Percentiles rank a stretch among this genome's conserved stretches.
phyloP scores from a whole-genome alignment of 2,797 vertebrate species.

The Cossypha niveicapilla region DNA sequence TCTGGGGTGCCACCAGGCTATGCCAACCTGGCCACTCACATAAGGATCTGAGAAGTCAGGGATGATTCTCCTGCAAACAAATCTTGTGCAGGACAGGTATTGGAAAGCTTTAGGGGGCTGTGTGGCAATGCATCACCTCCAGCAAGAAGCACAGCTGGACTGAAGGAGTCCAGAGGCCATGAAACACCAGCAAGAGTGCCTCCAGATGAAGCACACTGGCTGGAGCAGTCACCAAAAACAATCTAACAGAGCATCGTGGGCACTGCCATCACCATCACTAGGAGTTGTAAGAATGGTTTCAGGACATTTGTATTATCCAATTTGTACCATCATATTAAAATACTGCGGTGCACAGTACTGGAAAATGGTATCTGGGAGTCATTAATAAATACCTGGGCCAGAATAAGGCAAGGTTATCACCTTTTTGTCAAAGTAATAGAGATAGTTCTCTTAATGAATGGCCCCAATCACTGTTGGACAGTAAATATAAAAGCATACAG shows the following conservation, averaged over 20 bases:
- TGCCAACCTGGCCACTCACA: not conserved
- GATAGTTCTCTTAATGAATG: constrained; percentile 55
- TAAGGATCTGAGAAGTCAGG: not conserved
- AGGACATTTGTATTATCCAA: constrained; percentile 38
- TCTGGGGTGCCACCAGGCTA: not conserved
- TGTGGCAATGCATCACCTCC: not conserved
- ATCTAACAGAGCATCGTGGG: not conserved
- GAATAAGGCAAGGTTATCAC: constrained; percentile 48
- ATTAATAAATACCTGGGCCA: constrained; percentile 48
- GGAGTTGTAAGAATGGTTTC: not conserved
- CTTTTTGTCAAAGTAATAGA: constrained; percentile 59
- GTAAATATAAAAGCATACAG: constrained; percentile 46
- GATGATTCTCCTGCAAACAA: not conserved
- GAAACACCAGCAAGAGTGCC: not conserved
- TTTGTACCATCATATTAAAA: constrained; percentile 56
- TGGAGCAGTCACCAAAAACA: not conserved
- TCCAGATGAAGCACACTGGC: not conserved
- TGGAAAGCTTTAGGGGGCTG: not conserved
- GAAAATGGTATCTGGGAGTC: constrained; percentile 51
- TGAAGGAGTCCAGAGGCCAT: not conserved
- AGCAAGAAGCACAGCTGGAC: not conserved
- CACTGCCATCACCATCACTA: not conserved
- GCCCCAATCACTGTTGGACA: not conserved
- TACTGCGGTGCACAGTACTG: constrained; percentile 21
- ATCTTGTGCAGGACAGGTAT: rapidly evolving